Conservation (phyloP, 2,797 vertebrate species). For the Crenuchus spilurus region DNA sequence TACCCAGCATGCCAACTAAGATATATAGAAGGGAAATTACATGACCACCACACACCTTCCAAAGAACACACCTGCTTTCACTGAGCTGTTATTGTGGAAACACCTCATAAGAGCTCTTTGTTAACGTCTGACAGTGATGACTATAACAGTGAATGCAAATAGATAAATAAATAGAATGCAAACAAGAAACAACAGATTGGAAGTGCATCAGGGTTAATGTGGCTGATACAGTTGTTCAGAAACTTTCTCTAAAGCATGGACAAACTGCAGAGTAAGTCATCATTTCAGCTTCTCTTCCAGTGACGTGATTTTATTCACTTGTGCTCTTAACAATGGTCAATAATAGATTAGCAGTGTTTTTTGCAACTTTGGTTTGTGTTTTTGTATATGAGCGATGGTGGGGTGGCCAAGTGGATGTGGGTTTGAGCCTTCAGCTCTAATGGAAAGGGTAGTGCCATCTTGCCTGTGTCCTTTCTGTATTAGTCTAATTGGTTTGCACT, state of each 20-base stretch:
- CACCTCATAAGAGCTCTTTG: too few species aligned
- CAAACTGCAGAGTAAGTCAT: neutral
- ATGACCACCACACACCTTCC: too few species aligned
- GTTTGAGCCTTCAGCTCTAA: conserved; percentile 35
- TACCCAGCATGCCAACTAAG: too few species aligned
- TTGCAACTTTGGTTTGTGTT: conserved; percentile 8
- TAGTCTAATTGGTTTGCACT: conserved; percentile 31
- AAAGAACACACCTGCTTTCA: too few species aligned
- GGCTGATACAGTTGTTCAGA: too few species aligned
- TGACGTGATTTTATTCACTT: neutral
- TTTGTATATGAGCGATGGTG: conserved; percentile 16
- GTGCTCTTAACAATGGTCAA: conserved; percentile 23
- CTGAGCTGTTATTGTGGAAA: too few species aligned
- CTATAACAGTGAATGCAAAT: too few species aligned
- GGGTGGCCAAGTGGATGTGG: conserved; percentile 43
- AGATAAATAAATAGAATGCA: too few species aligned
- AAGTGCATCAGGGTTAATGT: too few species aligned
- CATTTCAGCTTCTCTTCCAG: neutral
- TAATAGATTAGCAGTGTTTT: conserved; percentile 42
- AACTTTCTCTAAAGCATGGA: neutral
- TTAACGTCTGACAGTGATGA: too few species aligned
- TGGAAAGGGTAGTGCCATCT: conserved; percentile 24
- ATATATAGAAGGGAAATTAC: too few species aligned
- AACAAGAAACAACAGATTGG: too few species aligned
- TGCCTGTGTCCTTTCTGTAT: conserved; percentile 33